phyloP scores from a whole-genome alignment of 2,888 invertebrate species.

The Miltochrista miniata region DNA sequence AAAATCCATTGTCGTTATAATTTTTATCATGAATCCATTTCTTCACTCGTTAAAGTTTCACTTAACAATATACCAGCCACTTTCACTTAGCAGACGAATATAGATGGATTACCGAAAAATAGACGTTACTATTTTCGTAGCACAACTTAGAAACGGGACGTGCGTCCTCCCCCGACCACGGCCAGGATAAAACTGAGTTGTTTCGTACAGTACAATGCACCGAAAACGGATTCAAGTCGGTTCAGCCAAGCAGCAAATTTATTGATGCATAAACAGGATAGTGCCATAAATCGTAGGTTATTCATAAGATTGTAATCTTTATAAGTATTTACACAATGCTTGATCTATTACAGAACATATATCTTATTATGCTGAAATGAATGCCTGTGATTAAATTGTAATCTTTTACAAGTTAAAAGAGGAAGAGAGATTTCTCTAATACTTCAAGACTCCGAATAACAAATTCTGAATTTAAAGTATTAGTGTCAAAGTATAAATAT shows the following conservation, averaged over 20 bases:
- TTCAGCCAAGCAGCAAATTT: slow-evolving; percentile 61
- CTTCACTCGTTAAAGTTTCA: slow-evolving; percentile 29
- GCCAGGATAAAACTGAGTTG: slow-evolving; percentile 55
- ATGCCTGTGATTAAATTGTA: slow-evolving; percentile 23
- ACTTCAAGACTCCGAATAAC: too few relatives aligned
- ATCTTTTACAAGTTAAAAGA: too few relatives aligned
- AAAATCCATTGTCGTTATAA: slow-evolving; percentile 38
- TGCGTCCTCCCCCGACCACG: slow-evolving; percentile 49
- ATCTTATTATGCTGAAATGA: too few relatives aligned
- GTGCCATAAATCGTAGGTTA: slow-evolving; percentile 58
- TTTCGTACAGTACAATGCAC: slow-evolving; percentile 35
- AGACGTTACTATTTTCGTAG: slow-evolving; percentile 67
- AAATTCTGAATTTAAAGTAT: too few relatives aligned
- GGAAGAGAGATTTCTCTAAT: too few relatives aligned
- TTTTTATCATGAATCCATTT: background rate
- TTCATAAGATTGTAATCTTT: slow-evolving; percentile 45
- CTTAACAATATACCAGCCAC: slow-evolving; percentile 38
- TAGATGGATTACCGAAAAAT: slow-evolving; percentile 31
- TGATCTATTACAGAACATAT: too few relatives aligned
- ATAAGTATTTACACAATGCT: too few relatives aligned
- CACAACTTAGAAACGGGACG: slow-evolving; percentile 38
- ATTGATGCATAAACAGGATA: slow-evolving; percentile 63
- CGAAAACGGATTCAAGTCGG: slow-evolving; percentile 49
- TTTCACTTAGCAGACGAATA: slow-evolving; percentile 38
- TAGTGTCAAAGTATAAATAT: too few relatives aligned